Conservation (phyloP, 2,888 invertebrate species). For the Flabesymbios commensalis region DNA sequence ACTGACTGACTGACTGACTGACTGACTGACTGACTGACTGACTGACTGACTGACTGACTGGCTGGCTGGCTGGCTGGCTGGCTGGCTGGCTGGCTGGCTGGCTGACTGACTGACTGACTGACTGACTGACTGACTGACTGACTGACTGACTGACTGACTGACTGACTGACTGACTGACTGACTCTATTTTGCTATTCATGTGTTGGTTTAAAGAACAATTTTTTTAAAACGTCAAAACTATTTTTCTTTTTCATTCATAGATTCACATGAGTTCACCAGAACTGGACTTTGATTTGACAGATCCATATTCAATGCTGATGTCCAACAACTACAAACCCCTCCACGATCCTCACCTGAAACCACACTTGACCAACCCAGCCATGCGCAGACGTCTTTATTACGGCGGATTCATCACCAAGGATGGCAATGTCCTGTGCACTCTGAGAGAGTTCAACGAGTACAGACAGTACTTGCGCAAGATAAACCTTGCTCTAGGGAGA, state of each 20-base stretch:
- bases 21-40: no score
- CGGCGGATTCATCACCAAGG: conserved; percentile 67
- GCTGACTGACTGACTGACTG: no score
- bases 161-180: no score
- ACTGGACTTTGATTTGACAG: conserved; percentile 50
- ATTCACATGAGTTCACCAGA: conserved; percentile 18
- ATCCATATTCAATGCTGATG: conserved; percentile 42
- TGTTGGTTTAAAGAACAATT: no score
- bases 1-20: no score
- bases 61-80: no score
- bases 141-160: no score
- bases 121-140: no score
- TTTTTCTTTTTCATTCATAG: conserved; percentile 7
- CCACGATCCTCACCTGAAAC: conserved; percentile 49
- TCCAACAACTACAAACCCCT: conserved; percentile 46
- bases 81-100: no score
- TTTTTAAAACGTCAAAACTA: no score
- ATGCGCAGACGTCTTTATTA: conserved; percentile 61
- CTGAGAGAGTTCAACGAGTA: conserved; percentile 71
- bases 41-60: no score
- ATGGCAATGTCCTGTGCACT: conserved; percentile 69
- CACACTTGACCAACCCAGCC: conserved; percentile 7
- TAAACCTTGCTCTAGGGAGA: conserved; percentile 39
- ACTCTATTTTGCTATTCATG: no score
- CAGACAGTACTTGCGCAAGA: conserved; percentile 65